A percentile compares a stretch with the other conserved stretches of the same genome.
Conservation (phyloP, 2,113 vertebrate species). For the Cathartes aura region DNA sequence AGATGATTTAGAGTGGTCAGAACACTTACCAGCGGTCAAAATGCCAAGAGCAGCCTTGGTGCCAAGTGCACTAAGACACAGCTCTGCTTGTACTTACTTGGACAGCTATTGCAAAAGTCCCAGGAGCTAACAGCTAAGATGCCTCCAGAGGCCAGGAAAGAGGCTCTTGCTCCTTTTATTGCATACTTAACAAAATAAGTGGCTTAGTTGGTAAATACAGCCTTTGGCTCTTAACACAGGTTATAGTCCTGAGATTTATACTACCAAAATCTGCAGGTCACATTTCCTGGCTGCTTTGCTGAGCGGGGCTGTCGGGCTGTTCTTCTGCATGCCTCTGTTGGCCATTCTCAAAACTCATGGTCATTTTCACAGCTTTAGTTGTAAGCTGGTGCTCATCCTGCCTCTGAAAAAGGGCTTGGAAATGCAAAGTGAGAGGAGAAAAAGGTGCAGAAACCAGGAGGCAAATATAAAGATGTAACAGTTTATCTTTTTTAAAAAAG, state of each 20-base stretch:
- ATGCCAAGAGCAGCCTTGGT: neutral
- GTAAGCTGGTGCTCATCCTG: neutral
- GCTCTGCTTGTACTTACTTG: neutral
- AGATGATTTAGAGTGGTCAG: neutral
- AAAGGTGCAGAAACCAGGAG: neutral
- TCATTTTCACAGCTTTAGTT: neutral
- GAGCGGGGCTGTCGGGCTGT: neutral
- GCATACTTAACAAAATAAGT: neutral
- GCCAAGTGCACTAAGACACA: neutral
- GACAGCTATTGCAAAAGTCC: neutral
- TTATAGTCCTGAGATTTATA: neutral
- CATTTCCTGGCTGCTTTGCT: neutral
- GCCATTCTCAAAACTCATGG: neutral
- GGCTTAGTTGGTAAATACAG: neutral
- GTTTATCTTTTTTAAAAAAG: neutral
- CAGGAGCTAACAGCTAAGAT: neutral
- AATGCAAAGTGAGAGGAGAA: neutral
- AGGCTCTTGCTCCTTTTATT: neutral
- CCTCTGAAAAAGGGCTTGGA: neutral
- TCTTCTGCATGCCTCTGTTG: neutral
- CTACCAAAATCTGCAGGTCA: neutral
- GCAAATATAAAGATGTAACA: neutral
- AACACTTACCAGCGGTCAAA: neutral
- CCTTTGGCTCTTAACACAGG: neutral
- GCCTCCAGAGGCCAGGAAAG: neutral